Evolutionary conservation across 2,113 vertebrate genomes (phyloP).

Genomic region (Calcarius ornatus): DNA sequence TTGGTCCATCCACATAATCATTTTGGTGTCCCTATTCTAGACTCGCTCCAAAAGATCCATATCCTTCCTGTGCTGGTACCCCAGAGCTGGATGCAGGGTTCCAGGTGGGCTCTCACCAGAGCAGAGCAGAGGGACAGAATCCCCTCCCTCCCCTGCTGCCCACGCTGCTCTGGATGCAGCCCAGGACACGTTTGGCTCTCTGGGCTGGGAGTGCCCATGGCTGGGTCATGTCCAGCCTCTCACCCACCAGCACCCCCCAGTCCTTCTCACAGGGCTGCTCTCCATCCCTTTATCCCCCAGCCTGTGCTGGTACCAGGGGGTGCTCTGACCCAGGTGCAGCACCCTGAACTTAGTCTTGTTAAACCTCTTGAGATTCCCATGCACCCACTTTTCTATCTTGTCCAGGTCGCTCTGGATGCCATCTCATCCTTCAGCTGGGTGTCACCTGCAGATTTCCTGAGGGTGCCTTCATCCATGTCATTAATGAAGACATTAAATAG

Average conservation of each 20-base stretch:
- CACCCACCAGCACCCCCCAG: accelerated
- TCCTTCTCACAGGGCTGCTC: not conserved
- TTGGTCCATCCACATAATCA: not conserved
- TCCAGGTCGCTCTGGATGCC: not conserved
- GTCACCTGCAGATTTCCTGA: not conserved
- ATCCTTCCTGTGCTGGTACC: no score
- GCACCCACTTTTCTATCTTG: not conserved
- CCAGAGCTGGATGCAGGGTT: not conserved
- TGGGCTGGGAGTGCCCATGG: not conserved
- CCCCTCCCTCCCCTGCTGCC: not conserved
- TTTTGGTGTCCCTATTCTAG: not conserved
- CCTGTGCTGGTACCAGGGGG: accelerated
- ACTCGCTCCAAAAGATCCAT: accelerated
- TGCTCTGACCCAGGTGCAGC: not conserved
- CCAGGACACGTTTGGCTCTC: not conserved
- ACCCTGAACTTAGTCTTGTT: not conserved
- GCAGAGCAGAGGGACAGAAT: not conserved
- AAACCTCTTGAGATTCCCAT: not conserved
- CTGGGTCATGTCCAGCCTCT: not conserved
- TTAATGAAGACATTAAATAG: not conserved
- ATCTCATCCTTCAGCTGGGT: not conserved
- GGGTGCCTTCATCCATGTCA: not conserved
- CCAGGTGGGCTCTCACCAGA: not conserved
- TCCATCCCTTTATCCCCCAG: not conserved
- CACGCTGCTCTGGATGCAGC: not conserved